These are phyloP conservation scores for Chymomyza procnemis DNA, from an alignment of 2,888 invertebrate species.

Conservation along the genomic window DNA sequence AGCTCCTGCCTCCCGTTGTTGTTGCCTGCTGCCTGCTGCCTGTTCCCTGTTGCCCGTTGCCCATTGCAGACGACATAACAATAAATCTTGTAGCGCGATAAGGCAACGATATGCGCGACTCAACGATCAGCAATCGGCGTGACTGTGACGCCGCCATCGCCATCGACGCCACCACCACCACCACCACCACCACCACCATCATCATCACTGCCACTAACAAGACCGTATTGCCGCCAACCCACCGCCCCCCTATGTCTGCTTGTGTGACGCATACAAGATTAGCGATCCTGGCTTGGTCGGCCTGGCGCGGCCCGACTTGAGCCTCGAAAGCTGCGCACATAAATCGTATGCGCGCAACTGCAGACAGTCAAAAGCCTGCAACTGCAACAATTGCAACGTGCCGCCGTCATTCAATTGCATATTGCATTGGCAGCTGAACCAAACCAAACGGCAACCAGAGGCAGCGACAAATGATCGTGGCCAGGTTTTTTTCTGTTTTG, in stretches of 20 bases:
- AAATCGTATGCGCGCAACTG: conserved; percentile 54
- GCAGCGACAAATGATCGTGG: conserved; percentile 69
- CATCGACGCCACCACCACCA: conserved; percentile 1
- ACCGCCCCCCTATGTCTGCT: background rate
- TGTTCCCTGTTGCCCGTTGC: conserved; percentile 2
- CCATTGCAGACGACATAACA: conserved; percentile 56
- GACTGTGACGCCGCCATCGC: conserved; percentile 64
- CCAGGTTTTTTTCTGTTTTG: conserved; percentile 30
- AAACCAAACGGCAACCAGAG: conserved; percentile 30
- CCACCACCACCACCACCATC: background rate
- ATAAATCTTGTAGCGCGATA: conserved; percentile 53
- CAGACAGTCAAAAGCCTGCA: background rate
- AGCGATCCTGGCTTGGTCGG: conserved; percentile 28
- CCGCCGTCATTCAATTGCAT: background rate
- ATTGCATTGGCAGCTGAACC: background rate
- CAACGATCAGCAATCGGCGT: conserved; percentile 42
- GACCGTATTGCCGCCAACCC: background rate
- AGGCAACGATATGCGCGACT: conserved; percentile 30
- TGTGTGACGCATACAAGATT: conserved; percentile 67
- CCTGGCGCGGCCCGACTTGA: background rate
- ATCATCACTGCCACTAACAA: background rate
- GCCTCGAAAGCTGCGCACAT: conserved; percentile 50
- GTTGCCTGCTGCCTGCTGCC: conserved; percentile 30
- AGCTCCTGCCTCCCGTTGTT: conserved; percentile 17
- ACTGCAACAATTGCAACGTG: conserved; percentile 11